Evolutionary conservation across 2,797 vertebrate species (phyloP).

Genomic region (Malacoraja senta): DNA sequence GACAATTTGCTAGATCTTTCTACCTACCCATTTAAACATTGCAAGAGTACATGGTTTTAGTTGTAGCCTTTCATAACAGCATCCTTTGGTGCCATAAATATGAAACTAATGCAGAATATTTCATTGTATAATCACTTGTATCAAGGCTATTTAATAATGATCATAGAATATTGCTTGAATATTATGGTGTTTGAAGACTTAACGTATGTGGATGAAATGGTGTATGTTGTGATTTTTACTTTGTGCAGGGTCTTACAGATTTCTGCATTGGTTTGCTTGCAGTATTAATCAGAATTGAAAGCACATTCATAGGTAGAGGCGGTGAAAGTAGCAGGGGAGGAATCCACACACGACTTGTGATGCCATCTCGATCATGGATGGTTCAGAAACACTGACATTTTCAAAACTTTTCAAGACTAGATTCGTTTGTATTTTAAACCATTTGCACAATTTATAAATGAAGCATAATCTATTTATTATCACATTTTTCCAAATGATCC

Average conservation of each 20-base stretch:
- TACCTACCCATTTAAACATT: not conserved
- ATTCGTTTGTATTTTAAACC: not conserved
- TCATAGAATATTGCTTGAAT: not conserved
- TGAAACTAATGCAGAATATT: not conserved
- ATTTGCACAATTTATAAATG: not conserved
- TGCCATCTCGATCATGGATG: not conserved
- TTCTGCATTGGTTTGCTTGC: not conserved
- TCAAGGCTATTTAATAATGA: not conserved
- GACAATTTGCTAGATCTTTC: not conserved
- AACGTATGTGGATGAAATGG: not conserved
- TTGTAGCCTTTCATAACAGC: not conserved
- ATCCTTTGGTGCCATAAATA: not conserved
- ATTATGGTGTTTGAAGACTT: not conserved
- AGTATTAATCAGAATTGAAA: not conserved
- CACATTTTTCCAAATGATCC: not conserved
- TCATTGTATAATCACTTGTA: not conserved
- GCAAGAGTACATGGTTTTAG: not conserved
- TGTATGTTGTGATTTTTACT: not conserved
- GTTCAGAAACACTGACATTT: too few species aligned
- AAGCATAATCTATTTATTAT: slow-evolving; percentile 19
- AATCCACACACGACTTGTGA: not conserved
- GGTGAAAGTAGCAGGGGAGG: not conserved
- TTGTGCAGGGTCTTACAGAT: not conserved
- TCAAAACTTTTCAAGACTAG: not conserved
- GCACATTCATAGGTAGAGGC: not conserved